Evolutionary conservation across 2,888 invertebrate genomes (phyloP), one percentile per base, ranked within the genome.

Genomic region (Apantesis nais): DNA sequence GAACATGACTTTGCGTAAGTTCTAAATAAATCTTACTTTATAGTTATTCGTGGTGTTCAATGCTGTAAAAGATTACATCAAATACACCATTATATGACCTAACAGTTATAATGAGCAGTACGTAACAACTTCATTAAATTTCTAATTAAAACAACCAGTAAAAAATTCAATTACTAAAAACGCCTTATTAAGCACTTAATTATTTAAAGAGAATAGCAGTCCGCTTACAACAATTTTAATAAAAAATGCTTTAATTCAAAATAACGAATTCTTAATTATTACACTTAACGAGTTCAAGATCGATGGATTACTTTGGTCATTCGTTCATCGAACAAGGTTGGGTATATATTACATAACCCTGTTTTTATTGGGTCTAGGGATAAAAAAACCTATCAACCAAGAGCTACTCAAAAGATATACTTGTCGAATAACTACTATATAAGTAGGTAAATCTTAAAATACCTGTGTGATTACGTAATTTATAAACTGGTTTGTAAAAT

Each of bases 1-100:
- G 82, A 84, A 86, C 82, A 85, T 83, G 81, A 85, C 83, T 70
- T 85, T 80, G 77, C 71, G 48, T 52, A 31, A 60, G 63, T 55
- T 39, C 39, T 22, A 14, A 65, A 55, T 34, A 44, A 62, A 22
- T 29, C 0, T 62, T 37, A 12, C 25, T 25, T 25, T n/a, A 11
- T 4, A 7, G n/a, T 39, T 29, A 44, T 63, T 41, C 44, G 14
- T 25, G 25, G 2, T 63, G 14, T 41, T 37, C 37, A 12, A 62
- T 22, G 7, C 34, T 37, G 37, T 37, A n/a, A 14, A 29, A 29
- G 58, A 16, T 58, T 29, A 58, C 14, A 58, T 58, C 16, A 58
- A 58, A 25, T 58, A 58, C 58, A 29, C 29, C 29, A 7, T 29
- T 16, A 8, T 58, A 58, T 16, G 14, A 58, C 29, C 16, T 58